Evolutionary conservation across 2,797 vertebrate species (phyloP).

Genomic region (Halcyon smyrnensis): DNA sequence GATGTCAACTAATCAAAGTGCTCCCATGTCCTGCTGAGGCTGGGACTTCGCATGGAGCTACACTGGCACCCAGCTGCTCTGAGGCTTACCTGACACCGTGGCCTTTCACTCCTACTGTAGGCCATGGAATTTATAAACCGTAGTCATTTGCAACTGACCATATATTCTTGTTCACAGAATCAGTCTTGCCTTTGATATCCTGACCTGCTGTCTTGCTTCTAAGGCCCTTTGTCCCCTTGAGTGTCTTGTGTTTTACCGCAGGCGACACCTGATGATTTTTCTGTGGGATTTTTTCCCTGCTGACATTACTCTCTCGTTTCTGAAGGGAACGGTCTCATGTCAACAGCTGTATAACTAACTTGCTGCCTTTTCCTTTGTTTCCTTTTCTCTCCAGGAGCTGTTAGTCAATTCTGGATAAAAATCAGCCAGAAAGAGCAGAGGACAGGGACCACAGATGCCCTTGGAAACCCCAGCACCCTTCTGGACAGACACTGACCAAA

Average conservation of each 20-base stretch:
- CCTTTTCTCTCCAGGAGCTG: constrained; percentile 57
- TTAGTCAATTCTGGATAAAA: constrained; percentile 69
- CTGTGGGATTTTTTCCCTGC: background rate
- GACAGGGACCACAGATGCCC: constrained; percentile 8
- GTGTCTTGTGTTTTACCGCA: background rate
- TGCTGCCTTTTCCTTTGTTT: constrained; percentile 25
- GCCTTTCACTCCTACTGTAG: background rate
- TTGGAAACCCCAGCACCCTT: constrained; percentile 40
- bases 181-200: background rate
- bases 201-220: background rate
- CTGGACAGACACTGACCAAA: constrained; percentile 57
- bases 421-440: constrained; percentile 5
- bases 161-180: background rate
- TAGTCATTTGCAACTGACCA: rapidly evolving
- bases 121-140: background rate
- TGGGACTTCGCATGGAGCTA: background rate
- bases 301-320: background rate
- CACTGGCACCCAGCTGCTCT: background rate
- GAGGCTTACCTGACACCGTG: background rate
- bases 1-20: background rate
- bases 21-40: background rate
- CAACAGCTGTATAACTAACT: background rate
- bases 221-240: background rate
- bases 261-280: background rate
- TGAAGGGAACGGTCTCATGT: background rate